Base-by-base conservation (phyloP, 2,113 vertebrate genomes). In the Psephotus haematonotus region DNA sequence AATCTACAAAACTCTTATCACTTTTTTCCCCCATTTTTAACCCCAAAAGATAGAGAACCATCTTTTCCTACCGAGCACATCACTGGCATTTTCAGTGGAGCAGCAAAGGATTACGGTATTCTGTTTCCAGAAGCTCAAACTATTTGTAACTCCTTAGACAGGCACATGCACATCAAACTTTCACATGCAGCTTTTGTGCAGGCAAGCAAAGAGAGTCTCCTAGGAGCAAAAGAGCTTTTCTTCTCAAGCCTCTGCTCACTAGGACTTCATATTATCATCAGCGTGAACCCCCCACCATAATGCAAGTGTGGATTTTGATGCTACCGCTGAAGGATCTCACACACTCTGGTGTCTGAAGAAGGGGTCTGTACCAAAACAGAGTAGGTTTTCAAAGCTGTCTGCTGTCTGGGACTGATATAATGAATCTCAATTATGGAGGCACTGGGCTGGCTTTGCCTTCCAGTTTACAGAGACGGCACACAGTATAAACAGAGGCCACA, bases 201-300 rank as follows among this genome's bases (percentile, higher is more conserved):
- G 28, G 31, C 19, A 90, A 79, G 46, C 9, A 67, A 43, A 57
- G 44, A 6, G 57, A 87, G 7, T 9, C 25, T 70, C 46, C 35
- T 55, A 25, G 29, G 10, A 79, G 22, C 11, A 41, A 68, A 90
- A 68, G 44, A 75, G 11, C 35, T 72, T 88, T 95, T 91, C 35
- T 41, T 92, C 46, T 71, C 67, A 79, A 55, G 46, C 18, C 25
- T 82, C 17, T 46, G 47, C 25, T 41, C 65, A 57, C 39, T n/a
- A 33, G 47, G 17, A 72, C n/a, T 82, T 57, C 52, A 76, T 65
- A 37, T 25, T 20, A 16, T 78, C 64, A 86, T 50, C 14, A 37
- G 17, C 0, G 0, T 11, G 35, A 90, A 24, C 7, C 2, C 52
- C 13, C 19, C 33, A 2, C 4, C 6, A 33, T 8, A 78, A 55